Base-by-base conservation (phyloP, 30 jellyfish, hydroid and myxozoan genomes). In the Hydractinia echinata region DNA sequence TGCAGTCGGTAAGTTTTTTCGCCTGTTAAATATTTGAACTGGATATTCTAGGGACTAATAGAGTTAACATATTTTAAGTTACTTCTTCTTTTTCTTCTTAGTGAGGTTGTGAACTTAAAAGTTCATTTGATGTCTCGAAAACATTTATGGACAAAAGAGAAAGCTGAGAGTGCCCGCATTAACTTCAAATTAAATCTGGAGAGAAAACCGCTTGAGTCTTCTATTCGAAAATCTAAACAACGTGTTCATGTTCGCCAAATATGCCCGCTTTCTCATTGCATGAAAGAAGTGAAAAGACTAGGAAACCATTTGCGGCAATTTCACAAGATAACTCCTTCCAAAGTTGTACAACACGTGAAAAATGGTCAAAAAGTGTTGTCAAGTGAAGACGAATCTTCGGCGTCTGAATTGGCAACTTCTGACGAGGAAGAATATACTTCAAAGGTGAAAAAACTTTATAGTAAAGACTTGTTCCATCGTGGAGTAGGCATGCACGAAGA, bases 111-210 rank as follows among this genome's bases (percentile, higher is more conserved):
- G 51, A 64, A 64, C 39, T 51, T 64, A 64, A 64, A 64, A 51
- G 51, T 44, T 51, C 74, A 64, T 64, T 51, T 64, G 39, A 64
- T 64, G 74, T 64, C 74, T n/a, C 19, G 39, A 64, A 64, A n/a
- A n/a, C 74, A 64, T 13, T 44, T 44, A 64, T 64, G 74, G 74
- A n/a, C 74, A 44, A 51, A 64, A 64, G 39, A 64, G 39, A 64
- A 64, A 64, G 74, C 74, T 64, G 74, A 64, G 39, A 64, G 74
- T 64, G 74, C 74, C 74, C 19, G 74, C 10, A 64, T 64, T n/a
- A 64, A 64, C 39, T 64, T 64, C 39, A 51, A 51, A 64, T 51
- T 64, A 64, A 64, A 64, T 64, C 74, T 64, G 19, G 39, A 64
- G 74, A 64, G 39, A 4, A 44, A 64, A 64, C 19, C 51, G 74